Evolutionary conservation across 2,888 invertebrate species (phyloP), one percentile per base, ranked within the genome.

Genomic region (Sminthurinus aureus): DNA sequence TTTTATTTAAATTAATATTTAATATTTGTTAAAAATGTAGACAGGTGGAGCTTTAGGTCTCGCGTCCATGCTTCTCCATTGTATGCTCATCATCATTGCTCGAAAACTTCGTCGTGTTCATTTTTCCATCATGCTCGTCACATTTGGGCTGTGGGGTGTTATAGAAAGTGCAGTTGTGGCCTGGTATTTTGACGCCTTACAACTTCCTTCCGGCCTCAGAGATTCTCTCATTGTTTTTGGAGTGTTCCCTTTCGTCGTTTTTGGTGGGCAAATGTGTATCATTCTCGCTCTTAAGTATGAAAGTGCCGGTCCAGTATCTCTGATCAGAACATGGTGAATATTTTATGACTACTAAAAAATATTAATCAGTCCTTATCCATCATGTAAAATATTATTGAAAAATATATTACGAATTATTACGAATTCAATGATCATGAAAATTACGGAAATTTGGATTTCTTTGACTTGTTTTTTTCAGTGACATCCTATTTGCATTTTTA

Each of bases 251-350:
- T 18, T 84, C 8, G 73, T 86, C 20, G 83, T 84, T n/a, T 86
- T 86, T 69, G 81, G 84, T 22, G 87, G 85, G 4, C 87, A 88
- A 80, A 80, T 85, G 9, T 86, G 81, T 64, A 79, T 88, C 12
- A 85, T 87, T 9, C 51, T 88, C 13, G 87, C 86, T 0, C 76
- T 88, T 20, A 84, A 85, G 83, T 86, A 77, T 81, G 88, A 86
- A 26, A 83, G 85, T 77, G 85, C 84, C 0, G 87, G 87, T n/a
- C 85, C 85, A 13, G 85, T 87, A 9, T 79, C 87, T 22, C 79
- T 86, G 18, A 82, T 88, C 38, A 74, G 86, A 52, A 86, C 85
- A 26, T 84, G 82, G 50, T 38, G n/a, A n/a, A 38, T 38, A 38
- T n/a, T n/a, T n/a, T n/a, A n/a, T n/a, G n/a, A n/a, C n/a, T n/a